Conservation (phyloP, 2,797 vertebrate species). For the Clarias fuscus region DNA sequence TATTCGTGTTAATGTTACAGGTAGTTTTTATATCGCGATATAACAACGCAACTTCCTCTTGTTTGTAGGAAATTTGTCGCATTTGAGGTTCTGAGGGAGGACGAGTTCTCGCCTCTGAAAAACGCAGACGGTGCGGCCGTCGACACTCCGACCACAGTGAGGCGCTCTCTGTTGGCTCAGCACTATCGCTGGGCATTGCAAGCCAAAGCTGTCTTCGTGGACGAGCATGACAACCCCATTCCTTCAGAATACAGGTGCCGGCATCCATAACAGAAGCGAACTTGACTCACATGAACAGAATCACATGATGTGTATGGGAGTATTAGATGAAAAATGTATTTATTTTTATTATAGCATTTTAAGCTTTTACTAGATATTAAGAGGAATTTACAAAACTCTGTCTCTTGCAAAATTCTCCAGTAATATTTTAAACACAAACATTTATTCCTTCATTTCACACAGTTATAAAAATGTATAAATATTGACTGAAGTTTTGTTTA, state of each 20-base stretch:
- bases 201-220: slow-evolving; percentile 79
- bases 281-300: background rate
- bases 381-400: background rate
- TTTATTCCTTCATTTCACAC: background rate
- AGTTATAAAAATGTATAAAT: background rate
- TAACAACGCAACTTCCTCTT: background rate
- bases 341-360: background rate
- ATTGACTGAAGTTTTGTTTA: background rate
- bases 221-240: slow-evolving; percentile 67
- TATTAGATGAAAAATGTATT: background rate
- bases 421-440: background rate
- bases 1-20: background rate
- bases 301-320: background rate
- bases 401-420: background rate
- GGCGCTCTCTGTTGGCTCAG: slow-evolving; percentile 80
- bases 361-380: background rate
- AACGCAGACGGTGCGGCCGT: slow-evolving; percentile 77
- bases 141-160: slow-evolving; percentile 81
- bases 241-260: slow-evolving; percentile 67
- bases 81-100: slow-evolving; percentile 88
- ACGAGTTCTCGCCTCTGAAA: slow-evolving; percentile 93
- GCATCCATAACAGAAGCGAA: background rate
- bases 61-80: slow-evolving; percentile 84
- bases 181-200: slow-evolving; percentile 85
- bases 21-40: background rate